Percentiles rank a stretch among this genome's conserved stretches.
phyloP scores from a whole-genome alignment of 2,888 invertebrate genomes.

The Criorhina ranunculi region DNA sequence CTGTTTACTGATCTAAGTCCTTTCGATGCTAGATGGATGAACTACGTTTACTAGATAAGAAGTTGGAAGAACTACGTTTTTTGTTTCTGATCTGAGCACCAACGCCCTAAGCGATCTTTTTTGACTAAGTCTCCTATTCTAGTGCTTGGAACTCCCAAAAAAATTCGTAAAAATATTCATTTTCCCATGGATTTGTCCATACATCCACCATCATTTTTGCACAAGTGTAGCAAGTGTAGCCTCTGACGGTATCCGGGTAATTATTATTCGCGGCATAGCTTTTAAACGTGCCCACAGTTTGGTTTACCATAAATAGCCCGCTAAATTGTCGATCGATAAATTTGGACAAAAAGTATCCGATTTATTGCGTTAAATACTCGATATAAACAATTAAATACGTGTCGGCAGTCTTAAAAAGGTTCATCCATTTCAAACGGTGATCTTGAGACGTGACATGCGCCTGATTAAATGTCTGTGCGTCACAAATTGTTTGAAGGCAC shows the following conservation, averaged over 20 bases:
- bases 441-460: constrained; percentile 13
- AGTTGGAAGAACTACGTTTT: no score
- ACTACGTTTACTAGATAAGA: no score
- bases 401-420: constrained; percentile 29
- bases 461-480: background rate
- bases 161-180: no score
- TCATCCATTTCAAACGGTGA: constrained; percentile 25
- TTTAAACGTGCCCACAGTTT: constrained; percentile 21
- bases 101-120: no score
- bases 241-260: constrained; percentile 24
- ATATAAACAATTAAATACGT: constrained; percentile 31
- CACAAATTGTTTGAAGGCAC: background rate
- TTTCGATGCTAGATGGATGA: no score
- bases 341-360: constrained; percentile 48
- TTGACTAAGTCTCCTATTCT: no score
- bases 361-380: constrained; percentile 38
- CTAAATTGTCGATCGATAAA: constrained; percentile 43
- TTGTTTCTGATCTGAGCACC: no score
- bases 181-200: background rate
- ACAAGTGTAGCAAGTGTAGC: constrained; percentile 20
- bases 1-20: no score
- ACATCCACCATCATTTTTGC: background rate
- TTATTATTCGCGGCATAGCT: constrained; percentile 39
- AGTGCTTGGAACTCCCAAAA: no score
- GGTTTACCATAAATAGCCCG: constrained; percentile 47